Evolutionary conservation across 2,797 vertebrate genomes (phyloP).

Genomic region (Acrossocheilus wenchowensis): DNA sequence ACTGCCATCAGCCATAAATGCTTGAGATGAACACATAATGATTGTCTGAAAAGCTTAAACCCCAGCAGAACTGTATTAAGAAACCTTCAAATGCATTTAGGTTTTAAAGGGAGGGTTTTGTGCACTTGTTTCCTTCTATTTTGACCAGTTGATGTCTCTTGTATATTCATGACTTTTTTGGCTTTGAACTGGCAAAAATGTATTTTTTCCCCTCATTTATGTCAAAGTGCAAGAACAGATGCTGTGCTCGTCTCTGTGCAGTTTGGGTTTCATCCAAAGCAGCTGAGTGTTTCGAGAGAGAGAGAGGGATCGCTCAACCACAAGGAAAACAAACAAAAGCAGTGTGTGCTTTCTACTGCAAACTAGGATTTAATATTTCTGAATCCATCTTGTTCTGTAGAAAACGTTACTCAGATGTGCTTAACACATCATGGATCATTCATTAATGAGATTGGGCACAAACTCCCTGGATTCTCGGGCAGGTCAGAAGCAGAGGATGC

Average conservation of each 20-base stretch:
- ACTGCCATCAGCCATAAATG: background rate
- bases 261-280: constrained; percentile 23
- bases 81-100: background rate
- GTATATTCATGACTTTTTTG: background rate
- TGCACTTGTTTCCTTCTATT: background rate
- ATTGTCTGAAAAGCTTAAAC: constrained; percentile 16
- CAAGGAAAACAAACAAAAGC: constrained; percentile 22
- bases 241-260: background rate
- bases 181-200: background rate
- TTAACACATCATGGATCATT: background rate
- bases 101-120: constrained; percentile 3
- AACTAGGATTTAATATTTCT: constrained; percentile 6
- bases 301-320: background rate
- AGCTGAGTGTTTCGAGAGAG: constrained; percentile 6
- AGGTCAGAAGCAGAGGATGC: background rate
- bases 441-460: background rate
- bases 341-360: background rate
- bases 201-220: background rate
- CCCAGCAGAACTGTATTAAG: background rate
- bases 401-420: background rate
- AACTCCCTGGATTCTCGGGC: background rate
- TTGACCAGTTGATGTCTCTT: background rate
- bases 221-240: constrained; percentile 36
- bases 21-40: constrained; percentile 5
- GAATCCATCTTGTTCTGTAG: background rate